phyloP scores from a whole-genome alignment of 2,113 vertebrate species.

The Girardinichthys multiradiatus region DNA sequence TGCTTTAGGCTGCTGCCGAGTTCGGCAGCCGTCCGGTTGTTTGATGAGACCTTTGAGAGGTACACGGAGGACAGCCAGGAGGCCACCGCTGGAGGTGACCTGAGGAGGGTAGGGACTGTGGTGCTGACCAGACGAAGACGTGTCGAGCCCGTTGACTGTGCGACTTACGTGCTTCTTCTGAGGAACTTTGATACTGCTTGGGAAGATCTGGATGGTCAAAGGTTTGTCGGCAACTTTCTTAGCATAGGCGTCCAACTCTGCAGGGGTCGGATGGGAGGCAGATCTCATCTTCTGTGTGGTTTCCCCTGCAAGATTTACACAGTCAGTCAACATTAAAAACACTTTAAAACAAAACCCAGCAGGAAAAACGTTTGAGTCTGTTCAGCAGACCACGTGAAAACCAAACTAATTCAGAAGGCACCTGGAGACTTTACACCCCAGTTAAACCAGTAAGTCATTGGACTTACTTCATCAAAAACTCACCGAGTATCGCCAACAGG shows the following conservation, averaged over 20 bases:
- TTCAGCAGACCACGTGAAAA: too few relatives aligned
- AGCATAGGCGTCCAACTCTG: conserved; percentile 99
- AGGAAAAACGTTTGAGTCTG: too few relatives aligned
- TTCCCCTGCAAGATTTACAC: conserved; percentile 93
- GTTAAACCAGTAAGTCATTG: too few relatives aligned
- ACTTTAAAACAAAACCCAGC: too few relatives aligned
- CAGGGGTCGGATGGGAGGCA: conserved; percentile 98
- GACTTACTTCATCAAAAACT: too few relatives aligned
- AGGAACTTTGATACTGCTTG: conserved; percentile 98
- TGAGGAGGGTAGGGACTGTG: conserved; percentile 96
- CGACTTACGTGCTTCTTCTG: conserved; percentile 97
- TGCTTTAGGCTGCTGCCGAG: conserved; percentile 86
- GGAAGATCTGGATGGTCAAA: conserved; percentile 98
- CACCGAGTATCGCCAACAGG: too few relatives aligned
- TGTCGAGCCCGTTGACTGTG: conserved; percentile 98
- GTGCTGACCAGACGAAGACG: conserved; percentile 87
- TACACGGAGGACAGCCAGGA: conserved; percentile 92
- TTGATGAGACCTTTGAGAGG: conserved; percentile 91
- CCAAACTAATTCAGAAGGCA: too few relatives aligned
- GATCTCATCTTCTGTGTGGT: conserved; percentile 99
- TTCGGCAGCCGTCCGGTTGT: conserved; percentile 88
- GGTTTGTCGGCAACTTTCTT: conserved; percentile 99
- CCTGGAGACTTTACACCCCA: too few relatives aligned
- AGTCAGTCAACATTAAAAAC: neutral
- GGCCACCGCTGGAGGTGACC: conserved; percentile 89